Conservation (phyloP, 2,888 invertebrate species). For the Parascotia fuliginaria region DNA sequence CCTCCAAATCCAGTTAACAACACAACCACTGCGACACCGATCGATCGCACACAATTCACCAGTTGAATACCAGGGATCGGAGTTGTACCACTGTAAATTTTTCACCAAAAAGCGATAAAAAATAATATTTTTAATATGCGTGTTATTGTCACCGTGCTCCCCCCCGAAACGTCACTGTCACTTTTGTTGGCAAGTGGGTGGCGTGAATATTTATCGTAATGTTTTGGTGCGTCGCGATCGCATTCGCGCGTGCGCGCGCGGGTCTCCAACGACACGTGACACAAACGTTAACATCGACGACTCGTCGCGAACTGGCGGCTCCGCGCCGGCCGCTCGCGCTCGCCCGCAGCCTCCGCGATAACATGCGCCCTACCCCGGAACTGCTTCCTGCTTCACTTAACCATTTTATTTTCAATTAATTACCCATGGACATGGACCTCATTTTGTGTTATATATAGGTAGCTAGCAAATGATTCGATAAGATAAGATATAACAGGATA, state of each 20-base stretch:
- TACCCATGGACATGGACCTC: not conserved
- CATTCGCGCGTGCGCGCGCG: slow-evolving; percentile 75
- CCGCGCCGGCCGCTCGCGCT: slow-evolving; percentile 43
- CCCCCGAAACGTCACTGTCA: slow-evolving; percentile 82
- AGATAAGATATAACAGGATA: slow-evolving; percentile 29
- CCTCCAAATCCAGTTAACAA: slow-evolving; percentile 51
- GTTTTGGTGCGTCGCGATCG: slow-evolving; percentile 53
- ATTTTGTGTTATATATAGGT: not conserved
- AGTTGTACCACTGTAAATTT: slow-evolving; percentile 56
- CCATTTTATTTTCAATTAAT: not conserved
- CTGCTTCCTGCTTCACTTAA: slow-evolving; percentile 43
- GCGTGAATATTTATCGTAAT: slow-evolving; percentile 53
- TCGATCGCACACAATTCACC: slow-evolving; percentile 53
- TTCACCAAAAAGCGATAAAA: slow-evolving; percentile 33
- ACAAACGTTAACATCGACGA: slow-evolving; percentile 56
- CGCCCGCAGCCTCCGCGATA: slow-evolving; percentile 44
- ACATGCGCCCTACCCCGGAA: slow-evolving; percentile 54
- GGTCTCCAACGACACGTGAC: slow-evolving; percentile 32
- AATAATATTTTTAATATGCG: slow-evolving; percentile 47
- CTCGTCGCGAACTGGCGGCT: slow-evolving; percentile 66
- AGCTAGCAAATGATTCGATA: slow-evolving; percentile 10
- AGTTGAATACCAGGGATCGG: slow-evolving; percentile 17
- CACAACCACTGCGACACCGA: slow-evolving; percentile 56
- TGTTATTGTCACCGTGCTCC: slow-evolving; percentile 67
- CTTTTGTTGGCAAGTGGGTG: slow-evolving; percentile 69